Base-by-base conservation (phyloP, 2,888 invertebrate genomes). In the Apodemia mormo region DNA sequence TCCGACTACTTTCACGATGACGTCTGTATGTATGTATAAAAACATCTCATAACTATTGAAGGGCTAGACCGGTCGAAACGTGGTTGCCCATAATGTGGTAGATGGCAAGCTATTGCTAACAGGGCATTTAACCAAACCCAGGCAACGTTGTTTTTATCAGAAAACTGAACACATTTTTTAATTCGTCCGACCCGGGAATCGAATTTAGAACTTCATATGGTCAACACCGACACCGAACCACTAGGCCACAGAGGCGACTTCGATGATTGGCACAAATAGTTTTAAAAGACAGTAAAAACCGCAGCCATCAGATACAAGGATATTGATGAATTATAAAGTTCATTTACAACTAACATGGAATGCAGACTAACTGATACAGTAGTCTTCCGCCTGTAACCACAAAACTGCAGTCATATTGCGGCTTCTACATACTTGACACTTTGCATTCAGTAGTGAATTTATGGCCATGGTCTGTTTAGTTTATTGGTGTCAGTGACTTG, bases 321-420 rank as follows among this genome's bases (percentile, higher is more conserved):
- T 22, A n/a, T 54, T 7, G n/a, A 22, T 22, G 29, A 9, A 22
- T 2, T 7, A 22, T 56, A 10, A 30, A 22, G n/a, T 14, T n/a
- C 52, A 8, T 52, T 14, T 22, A 12, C 54, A 56, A 2, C 9
- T 9, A 29, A 29, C 29, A 22, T 22, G 56, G 56, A 56, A 56
- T 56, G 56, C 56, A 22, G 56, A 6, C n/a, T 10, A 45, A 10
- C 45, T 10, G 10, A 10, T 45, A 30, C 30, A 30, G 58, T 58
- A 30, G 29, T 58, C 9, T 58, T 58, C 58, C 30, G 29, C 29
- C 9, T 3, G 29, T 56, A 2, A 58, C 58, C 58, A 58, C 58
- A 58, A 29, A 58, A 30, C 58, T 58, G 58, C 58, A 58, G 58
- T 58, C 30, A 22, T 58, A 30, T 58, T 58, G 58, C 58, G 58